Conservation (phyloP, 2,888 invertebrate species). For the Calliopum simillimum region DNA sequence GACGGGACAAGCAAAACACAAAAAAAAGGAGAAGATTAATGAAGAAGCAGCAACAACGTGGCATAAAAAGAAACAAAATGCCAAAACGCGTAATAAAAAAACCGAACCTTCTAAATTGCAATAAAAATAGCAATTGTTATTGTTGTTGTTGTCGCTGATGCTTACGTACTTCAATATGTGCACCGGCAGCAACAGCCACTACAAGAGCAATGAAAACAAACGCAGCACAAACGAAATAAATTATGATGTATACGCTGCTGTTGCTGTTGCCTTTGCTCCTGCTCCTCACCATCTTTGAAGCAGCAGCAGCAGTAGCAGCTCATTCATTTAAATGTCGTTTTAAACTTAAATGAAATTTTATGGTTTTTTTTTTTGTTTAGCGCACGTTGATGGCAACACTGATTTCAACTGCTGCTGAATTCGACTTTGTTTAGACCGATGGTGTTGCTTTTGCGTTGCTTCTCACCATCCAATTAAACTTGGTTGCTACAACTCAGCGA, state of each 20-base stretch:
- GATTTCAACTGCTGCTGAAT: background rate
- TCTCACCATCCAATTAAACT: conserved; percentile 6
- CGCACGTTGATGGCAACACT: background rate
- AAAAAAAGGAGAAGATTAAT: too few species aligned
- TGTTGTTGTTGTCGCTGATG: background rate
- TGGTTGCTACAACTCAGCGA: conserved; percentile 5
- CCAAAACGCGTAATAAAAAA: conserved; percentile 49
- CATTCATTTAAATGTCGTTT: conserved; percentile 65
- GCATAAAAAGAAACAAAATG: conserved; percentile 18
- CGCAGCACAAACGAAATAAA: conserved; percentile 52
- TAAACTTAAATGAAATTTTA: conserved; percentile 64
- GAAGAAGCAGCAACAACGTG: too few species aligned
- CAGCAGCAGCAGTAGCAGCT: conserved; percentile 45
- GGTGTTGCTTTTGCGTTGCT: conserved; percentile 14
- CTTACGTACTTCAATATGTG: conserved; percentile 26
- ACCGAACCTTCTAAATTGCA: conserved; percentile 24
- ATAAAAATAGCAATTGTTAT: conserved; percentile 24
- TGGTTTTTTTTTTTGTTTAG: conserved; percentile 52
- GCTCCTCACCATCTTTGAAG: conserved; percentile 24
- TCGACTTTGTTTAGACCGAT: background rate
- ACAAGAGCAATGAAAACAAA: conserved; percentile 27
- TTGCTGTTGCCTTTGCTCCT: background rate
- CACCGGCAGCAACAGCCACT: conserved; percentile 3
- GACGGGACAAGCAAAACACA: too few species aligned
- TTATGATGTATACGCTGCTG: conserved; percentile 59